A percentile compares a stretch with the other conserved stretches of the same genome.
Conservation (phyloP, 2,113 vertebrate genomes). For the Crypturellus undulatus region DNA sequence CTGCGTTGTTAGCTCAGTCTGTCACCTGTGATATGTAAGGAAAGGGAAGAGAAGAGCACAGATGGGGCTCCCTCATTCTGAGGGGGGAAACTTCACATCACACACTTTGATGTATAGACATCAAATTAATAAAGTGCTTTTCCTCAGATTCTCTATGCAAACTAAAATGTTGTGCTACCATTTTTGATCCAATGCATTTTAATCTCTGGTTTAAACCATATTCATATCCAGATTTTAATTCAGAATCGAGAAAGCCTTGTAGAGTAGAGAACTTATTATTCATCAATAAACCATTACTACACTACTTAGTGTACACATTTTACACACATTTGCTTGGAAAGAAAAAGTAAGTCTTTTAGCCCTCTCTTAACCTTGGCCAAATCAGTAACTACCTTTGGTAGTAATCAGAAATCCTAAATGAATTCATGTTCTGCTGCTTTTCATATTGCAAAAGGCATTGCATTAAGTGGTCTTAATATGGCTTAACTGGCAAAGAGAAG, state of each 20-base stretch:
- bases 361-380: background rate
- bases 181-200: background rate
- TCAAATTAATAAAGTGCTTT: background rate
- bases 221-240: background rate
- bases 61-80: background rate
- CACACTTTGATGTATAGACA: background rate
- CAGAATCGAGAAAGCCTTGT: background rate
- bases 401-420: background rate
- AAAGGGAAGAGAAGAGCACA: background rate
- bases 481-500: background rate
- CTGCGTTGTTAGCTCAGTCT: background rate
- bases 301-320: no score
- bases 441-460: background rate
- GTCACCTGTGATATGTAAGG: background rate
- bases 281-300: background rate
- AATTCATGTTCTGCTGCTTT: background rate
- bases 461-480: background rate
- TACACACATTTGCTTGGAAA: background rate
- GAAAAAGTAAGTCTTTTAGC: background rate
- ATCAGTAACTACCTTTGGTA: background rate
- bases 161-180: background rate
- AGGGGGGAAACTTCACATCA: background rate
- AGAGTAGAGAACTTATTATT: background rate
- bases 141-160: background rate
- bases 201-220: background rate